Conservation (phyloP, 2,888 invertebrate species). For the Liodrosophila aerea region DNA sequence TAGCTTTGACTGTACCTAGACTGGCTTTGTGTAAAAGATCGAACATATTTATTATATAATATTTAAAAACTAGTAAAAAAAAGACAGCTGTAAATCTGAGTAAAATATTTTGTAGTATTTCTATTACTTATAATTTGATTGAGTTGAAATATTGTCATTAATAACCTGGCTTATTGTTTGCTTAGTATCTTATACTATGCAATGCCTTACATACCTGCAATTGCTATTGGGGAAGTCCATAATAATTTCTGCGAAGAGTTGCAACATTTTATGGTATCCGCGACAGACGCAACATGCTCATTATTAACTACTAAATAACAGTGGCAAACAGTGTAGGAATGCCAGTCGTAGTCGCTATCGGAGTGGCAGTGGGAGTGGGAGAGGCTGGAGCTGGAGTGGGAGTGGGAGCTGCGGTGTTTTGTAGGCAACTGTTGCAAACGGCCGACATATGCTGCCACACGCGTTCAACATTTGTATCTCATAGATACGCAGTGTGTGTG, state of each 20-base stretch:
- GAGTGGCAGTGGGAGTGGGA: not conserved
- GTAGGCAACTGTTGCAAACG: conserved; percentile 54
- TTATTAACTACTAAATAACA: conserved; percentile 78
- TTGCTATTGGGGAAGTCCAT: too few species aligned
- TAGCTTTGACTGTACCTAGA: too few species aligned
- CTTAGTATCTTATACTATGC: too few species aligned
- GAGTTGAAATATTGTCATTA: too few species aligned
- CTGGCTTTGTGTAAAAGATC: too few species aligned
- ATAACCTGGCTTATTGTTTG: too few species aligned
- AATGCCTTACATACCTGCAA: too few species aligned
- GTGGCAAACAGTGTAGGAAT: conserved; percentile 51
- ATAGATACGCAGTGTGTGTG: conserved; percentile 60
- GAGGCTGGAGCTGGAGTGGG: not conserved
- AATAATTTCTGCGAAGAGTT: conserved; percentile 6
- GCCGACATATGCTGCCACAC: conserved; percentile 50
- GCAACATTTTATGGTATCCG: conserved; percentile 38
- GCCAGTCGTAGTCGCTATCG: not conserved
- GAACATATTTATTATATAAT: too few species aligned
- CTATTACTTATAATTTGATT: too few species aligned
- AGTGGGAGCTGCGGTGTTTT: conserved; percentile 13
- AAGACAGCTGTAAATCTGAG: too few species aligned
- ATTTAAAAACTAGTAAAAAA: too few species aligned
- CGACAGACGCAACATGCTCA: conserved; percentile 75
- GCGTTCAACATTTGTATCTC: conserved; percentile 65
- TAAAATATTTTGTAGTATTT: too few species aligned